These are phyloP conservation scores for Lithophane semibrunnea DNA, from an alignment of 2,888 invertebrate genomes.

Conservation along the genomic window DNA sequence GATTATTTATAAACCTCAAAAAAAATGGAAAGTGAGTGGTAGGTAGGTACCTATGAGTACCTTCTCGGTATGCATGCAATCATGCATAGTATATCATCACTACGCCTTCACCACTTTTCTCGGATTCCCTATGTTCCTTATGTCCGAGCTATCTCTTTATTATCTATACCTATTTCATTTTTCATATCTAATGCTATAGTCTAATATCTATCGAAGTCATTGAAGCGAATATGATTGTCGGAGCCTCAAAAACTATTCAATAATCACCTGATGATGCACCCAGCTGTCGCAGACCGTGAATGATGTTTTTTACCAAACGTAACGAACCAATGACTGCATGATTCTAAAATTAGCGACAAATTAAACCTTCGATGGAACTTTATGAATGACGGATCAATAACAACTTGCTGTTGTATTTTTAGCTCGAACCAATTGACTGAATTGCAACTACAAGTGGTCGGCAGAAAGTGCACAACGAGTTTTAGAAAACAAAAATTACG, in stretches of 20 bases:
- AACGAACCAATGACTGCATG: slow-evolving; percentile 58
- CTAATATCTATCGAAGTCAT: slow-evolving; percentile 10
- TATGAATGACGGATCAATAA: slow-evolving; percentile 52
- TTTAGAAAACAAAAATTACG: background rate
- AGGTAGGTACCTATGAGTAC: no score
- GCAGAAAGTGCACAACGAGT: background rate
- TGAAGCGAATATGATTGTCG: slow-evolving; percentile 32
- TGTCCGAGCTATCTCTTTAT: no score
- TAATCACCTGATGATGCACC: slow-evolving; percentile 64
- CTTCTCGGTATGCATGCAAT: no score
- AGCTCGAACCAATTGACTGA: slow-evolving; percentile 32
- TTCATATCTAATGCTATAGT: background rate
- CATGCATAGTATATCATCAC: background rate
- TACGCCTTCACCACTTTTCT: background rate
- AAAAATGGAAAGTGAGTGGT: no score
- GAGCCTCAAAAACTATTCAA: slow-evolving; percentile 20
- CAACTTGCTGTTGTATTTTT: slow-evolving; percentile 41
- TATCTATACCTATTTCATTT: background rate
- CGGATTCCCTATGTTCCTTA: no score
- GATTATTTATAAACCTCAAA: no score
- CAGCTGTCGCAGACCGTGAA: slow-evolving; percentile 66
- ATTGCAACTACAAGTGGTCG: slow-evolving; percentile 16
- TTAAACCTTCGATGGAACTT: slow-evolving; percentile 60
- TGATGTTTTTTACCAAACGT: slow-evolving; percentile 64
- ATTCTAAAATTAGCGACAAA: slow-evolving; percentile 64